Evolutionary conservation across 2,113 vertebrate genomes (phyloP), one percentile per base, ranked within the genome.

Genomic region (Phaetusa simplex): DNA sequence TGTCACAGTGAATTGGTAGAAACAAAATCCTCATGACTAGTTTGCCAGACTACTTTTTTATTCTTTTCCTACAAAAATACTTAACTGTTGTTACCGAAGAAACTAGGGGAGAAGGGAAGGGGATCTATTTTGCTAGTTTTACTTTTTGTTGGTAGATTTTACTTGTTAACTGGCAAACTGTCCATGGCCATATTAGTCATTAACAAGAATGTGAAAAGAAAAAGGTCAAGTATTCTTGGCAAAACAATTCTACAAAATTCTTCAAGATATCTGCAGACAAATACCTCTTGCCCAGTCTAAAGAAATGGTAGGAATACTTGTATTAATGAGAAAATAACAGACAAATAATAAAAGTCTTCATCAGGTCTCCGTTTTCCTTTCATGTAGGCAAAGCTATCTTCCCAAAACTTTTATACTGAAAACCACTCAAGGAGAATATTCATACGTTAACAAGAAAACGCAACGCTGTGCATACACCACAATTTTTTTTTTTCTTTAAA

Each of bases 371-470:
- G 30, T 71, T 64, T 78, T 62, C 70, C 61, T 73, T 40, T 67
- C 40, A 53, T 0, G 2, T 1, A 78, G 43, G 43, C 34, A 74
- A n/a, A 72, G 20, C 36, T 52, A 32, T 55, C 40, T 93, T 84
- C 42, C 78, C 36, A 15, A 70, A 88, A 61, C 32, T 52, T 30
- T 55, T 88, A 36, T 8, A 86, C 12, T 6, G 4, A 74, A 74
- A 93, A 34, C 34, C 24, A 58, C 38, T 49, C 26, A 32, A 50
- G 32, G 12, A 66, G 7, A 76, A 7, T 80, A 71, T 22, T 72
- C 40, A 47, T 6, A 52, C 0, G 0, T 30, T 36, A 71, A 66
- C n/a, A 84, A 49, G 36, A 69, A 86, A 95, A 69, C 0, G 0
- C 32, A 73, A 26, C 2, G 18, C 22, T 38, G 7, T 43, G 27